These are phyloP conservation scores for Ahaetulla prasina DNA, from an alignment of 2,113 vertebrate species.

Conservation along the genomic window DNA sequence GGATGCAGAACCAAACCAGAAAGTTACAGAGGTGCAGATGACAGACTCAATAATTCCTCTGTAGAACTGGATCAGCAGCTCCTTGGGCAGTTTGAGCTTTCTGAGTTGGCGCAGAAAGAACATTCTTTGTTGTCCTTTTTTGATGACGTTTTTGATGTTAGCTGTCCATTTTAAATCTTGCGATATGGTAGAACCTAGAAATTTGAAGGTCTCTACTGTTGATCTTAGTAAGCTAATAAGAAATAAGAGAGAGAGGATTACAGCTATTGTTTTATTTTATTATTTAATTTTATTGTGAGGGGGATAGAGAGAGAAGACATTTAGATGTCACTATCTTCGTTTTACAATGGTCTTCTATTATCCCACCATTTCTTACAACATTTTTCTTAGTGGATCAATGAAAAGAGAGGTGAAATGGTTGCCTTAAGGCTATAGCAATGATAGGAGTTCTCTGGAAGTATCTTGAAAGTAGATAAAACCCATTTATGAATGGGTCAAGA, in stretches of 20 bases:
- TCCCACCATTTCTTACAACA: background rate
- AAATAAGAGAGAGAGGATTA: background rate
- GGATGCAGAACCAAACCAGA: no score
- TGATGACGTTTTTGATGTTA: no score
- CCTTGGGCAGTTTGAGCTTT: no score
- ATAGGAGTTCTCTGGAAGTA: background rate
- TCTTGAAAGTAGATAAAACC: background rate
- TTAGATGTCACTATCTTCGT: background rate
- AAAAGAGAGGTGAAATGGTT: background rate
- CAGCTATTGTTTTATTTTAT: background rate
- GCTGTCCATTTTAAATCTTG: no score
- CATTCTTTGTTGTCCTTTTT: no score
- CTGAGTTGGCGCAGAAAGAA: no score
- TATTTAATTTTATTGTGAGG: background rate
- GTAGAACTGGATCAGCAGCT: no score
- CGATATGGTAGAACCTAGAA: no score
- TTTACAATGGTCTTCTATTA: background rate
- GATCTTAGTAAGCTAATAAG: background rate
- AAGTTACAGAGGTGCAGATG: no score
- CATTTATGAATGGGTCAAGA: background rate
- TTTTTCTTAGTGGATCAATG: background rate
- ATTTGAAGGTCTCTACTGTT: no score
- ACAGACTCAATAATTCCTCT: no score
- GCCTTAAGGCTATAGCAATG: background rate
- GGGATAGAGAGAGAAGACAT: background rate